Evolutionary conservation across 1,140 invertebrate species (phyloP).

Genomic region (Bradysia coprophila): DNA sequence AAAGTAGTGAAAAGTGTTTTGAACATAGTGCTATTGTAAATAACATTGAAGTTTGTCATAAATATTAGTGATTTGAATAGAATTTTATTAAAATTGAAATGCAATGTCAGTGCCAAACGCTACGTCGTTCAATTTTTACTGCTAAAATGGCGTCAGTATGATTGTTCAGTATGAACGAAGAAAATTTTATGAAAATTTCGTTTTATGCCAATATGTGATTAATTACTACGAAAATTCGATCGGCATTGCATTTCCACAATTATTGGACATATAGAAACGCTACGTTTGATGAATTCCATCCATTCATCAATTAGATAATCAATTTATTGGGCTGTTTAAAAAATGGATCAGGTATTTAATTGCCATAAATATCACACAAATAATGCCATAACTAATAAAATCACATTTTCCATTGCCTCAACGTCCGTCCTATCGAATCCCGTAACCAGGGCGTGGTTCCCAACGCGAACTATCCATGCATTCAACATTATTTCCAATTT

Average conservation of each 20-base stretch:
- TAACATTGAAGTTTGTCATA: no score
- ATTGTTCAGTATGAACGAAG: not conserved
- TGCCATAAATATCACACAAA: not conserved
- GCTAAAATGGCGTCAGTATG: not conserved
- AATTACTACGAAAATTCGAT: not conserved
- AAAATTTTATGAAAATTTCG: not conserved
- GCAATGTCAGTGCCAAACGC: not conserved
- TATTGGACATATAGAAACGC: not conserved
- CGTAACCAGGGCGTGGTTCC: not conserved
- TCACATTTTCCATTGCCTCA: not conserved
- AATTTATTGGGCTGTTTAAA: not conserved
- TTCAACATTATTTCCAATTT: not conserved
- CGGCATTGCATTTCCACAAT: not conserved
- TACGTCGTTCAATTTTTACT: not conserved
- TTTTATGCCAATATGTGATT: not conserved
- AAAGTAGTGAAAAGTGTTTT: not conserved
- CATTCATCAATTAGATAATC: not conserved
- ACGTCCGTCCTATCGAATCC: not conserved
- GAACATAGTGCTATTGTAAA: not conserved
- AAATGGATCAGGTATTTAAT: slow-evolving; percentile 1
- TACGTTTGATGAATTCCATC: not conserved
- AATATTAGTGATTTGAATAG: no score
- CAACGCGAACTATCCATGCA: not conserved
- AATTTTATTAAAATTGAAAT: no score
- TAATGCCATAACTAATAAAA: not conserved